Evolutionary conservation across 92 coral and sea anemone species (phyloP), one percentile per base, ranked within the genome.

Genomic region (Porites rus): DNA sequence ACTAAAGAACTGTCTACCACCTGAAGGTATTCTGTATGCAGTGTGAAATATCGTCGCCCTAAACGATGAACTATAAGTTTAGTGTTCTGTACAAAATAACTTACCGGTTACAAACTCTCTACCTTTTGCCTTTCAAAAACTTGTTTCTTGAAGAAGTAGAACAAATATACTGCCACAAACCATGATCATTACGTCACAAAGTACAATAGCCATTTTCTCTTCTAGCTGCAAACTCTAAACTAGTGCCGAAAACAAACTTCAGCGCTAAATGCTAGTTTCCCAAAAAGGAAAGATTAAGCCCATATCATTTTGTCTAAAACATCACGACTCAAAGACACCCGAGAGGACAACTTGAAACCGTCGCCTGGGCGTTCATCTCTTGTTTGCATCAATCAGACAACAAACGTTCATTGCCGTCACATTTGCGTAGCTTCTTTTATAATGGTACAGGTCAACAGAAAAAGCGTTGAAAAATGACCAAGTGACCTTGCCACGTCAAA

Each of bases 391-490:
- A 24, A 74, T 51, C 46, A 38, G 5, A 83, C 63, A 72, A 83
- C 80, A 83, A 83, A 83, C 87, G 70, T 31, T 51, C 71, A 83
- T 83, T 74, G 74, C 63, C 87, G 87, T 83, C 87, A 80, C 63
- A 52, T 73, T 83, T 72, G 69, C 61, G 65, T 63, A 83, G 28
- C 50, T 81, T 69, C 64, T 81, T 71, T 54, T 67, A 80, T 69
- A 66, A 70, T 24, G 59, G 74, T 74, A 52, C 87, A 83, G 87
- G 87, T 83, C 87, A 83, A 83, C 46, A 51, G 63, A 12, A 19
- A 69, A 62, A 17, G 12, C 46, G 6, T 38, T 38, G 46, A 62
- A 62, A 62, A 62, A 16, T 62, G 66, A 62, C 66, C 66, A 70
- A 74, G 73, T 83, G 87, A 83, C 80, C 79, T 24, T 62, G 64